phyloP scores from a whole-genome alignment of 1,140 invertebrate species.

The Tetramorium parvispinum region DNA sequence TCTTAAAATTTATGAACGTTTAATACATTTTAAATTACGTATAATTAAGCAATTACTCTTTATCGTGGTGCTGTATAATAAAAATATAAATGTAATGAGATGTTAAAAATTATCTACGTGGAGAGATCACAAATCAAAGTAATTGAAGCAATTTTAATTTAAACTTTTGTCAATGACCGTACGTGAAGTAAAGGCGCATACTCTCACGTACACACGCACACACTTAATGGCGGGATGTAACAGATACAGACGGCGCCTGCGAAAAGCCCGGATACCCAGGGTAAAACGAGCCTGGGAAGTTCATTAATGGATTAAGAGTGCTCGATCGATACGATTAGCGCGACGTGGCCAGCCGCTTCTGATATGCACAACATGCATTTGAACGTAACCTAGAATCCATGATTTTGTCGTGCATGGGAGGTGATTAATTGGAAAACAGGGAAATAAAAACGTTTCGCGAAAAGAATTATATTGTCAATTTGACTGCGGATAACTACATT shows the following conservation, averaged over 20 bases:
- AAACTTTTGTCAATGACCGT: conserved; percentile 63
- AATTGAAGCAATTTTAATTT: neutral
- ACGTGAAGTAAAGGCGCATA: conserved; percentile 50
- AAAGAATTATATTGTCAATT: conserved; percentile 61
- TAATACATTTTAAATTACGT: neutral
- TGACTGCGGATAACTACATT: conserved; percentile 21
- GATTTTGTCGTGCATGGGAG: conserved; percentile 62
- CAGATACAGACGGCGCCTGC: conserved; percentile 62
- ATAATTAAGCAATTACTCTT: neutral
- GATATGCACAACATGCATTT: conserved; percentile 65
- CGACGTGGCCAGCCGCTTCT: conserved; percentile 59
- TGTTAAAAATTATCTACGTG: neutral
- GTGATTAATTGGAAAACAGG: conserved; percentile 59
- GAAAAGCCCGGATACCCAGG: conserved; percentile 72
- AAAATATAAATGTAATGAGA: neutral
- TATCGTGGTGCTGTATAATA: too few species aligned
- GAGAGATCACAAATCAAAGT: neutral
- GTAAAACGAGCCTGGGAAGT: conserved; percentile 78
- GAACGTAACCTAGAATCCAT: conserved; percentile 70
- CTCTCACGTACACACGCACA: conserved; percentile 31
- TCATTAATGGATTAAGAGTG: conserved; percentile 82
- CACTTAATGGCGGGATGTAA: conserved; percentile 60
- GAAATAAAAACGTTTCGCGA: conserved; percentile 35
- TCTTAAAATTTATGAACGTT: neutral
- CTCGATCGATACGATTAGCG: conserved; percentile 79